These are phyloP conservation scores for Polymixis lichenea DNA, from an alignment of 2,888 invertebrate genomes.

Conservation along the genomic window DNA sequence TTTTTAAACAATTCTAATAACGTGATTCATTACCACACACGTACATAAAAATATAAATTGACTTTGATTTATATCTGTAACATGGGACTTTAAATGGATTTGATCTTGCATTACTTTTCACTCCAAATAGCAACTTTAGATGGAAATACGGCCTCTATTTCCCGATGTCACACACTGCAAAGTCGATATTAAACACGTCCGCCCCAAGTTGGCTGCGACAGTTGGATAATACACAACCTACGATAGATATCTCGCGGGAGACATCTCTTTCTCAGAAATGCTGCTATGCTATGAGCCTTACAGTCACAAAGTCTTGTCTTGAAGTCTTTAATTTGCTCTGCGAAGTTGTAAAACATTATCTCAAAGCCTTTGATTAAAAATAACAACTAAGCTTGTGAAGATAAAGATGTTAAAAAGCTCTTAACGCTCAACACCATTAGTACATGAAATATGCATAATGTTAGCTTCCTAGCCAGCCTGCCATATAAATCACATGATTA, in stretches of 20 bases:
- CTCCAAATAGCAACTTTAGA: constrained; percentile 20
- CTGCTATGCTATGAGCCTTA: not conserved
- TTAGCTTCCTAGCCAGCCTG: constrained; percentile 31
- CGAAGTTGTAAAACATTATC: not conserved
- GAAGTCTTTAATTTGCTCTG: not conserved
- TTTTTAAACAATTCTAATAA: not conserved
- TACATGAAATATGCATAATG: constrained; percentile 38
- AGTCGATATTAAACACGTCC: constrained; percentile 59
- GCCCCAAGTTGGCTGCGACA: constrained; percentile 50
- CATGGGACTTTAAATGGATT: constrained; percentile 9
- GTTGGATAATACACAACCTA: constrained; percentile 39
- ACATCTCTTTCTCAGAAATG: constrained; percentile 28
- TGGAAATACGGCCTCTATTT: constrained; percentile 42
- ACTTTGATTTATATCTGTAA: not conserved
- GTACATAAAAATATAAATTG: not conserved
- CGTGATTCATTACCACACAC: not conserved
- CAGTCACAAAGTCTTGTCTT: not conserved
- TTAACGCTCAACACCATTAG: constrained; percentile 24
- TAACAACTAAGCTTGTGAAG: constrained; percentile 5
- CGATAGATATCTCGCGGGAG: constrained; percentile 26
- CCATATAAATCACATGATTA: constrained; percentile 50
- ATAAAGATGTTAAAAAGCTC: constrained; percentile 43
- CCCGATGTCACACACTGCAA: constrained; percentile 43
- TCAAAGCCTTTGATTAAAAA: constrained; percentile 14
- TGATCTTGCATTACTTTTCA: constrained; percentile 21